These are phyloP conservation scores for Alviniconcha marisindica DNA, from an alignment of 1,140 invertebrate genomes.

Conservation along the genomic window DNA sequence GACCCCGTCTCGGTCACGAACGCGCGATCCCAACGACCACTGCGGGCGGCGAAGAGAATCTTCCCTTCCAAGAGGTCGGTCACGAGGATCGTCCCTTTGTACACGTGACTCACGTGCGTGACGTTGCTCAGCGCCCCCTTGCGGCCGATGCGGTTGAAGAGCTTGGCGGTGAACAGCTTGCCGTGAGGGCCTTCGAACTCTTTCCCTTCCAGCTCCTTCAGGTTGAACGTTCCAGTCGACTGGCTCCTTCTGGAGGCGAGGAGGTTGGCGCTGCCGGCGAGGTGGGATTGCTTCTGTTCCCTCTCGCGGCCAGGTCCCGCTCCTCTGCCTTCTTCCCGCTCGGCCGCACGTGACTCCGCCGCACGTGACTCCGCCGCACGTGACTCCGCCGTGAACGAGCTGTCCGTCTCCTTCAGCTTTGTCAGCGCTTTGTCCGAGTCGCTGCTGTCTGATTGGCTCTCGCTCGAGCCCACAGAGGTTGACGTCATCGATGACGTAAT, in stretches of 20 bases:
- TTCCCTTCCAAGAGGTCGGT: conserved; percentile 27
- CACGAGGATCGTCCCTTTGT: conserved; percentile 15
- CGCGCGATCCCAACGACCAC: not conserved
- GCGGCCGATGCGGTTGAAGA: conserved; percentile 19
- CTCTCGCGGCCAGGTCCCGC: not conserved
- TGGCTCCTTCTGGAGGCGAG: not conserved
- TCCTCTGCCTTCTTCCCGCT: not conserved
- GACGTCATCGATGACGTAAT: conserved; percentile 21
- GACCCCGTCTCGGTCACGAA: conserved; percentile 30
- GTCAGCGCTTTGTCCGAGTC: not conserved
- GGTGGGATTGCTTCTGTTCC: not conserved
- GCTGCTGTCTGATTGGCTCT: not conserved
- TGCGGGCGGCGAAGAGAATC: conserved; percentile 3
- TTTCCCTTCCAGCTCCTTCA: not conserved
- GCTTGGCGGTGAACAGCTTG: conserved; percentile 3
- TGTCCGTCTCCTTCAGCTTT: too few species aligned
- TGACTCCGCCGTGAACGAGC: too few species aligned
- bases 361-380: not conserved
- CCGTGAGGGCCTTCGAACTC: not conserved
- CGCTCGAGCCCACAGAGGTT: not conserved
- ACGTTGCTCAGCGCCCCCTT: conserved; percentile 21
- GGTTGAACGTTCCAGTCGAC: not conserved
- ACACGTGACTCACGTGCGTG: conserved; percentile 39
- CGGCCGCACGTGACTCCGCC: not conserved
- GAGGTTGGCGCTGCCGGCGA: not conserved